Percentiles rank a stretch among this genome's conserved stretches.
phyloP scores from a whole-genome alignment of 2,888 invertebrate species.

The Leptinotarsa juncta region DNA sequence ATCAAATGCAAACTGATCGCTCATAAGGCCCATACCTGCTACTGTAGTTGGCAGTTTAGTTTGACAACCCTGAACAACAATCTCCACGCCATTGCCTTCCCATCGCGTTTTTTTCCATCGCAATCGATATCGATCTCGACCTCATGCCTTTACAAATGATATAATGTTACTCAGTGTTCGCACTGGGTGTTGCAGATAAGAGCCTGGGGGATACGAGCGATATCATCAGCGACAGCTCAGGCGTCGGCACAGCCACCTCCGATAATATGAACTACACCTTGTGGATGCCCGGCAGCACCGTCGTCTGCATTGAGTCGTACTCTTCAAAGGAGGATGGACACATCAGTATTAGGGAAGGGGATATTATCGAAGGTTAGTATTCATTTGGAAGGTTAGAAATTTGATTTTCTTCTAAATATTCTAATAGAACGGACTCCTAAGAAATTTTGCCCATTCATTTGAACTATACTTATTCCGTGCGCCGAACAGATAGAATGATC shows the following conservation, averaged over 20 bases:
- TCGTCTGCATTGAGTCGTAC: conserved; percentile 88
- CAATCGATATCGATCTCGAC: conserved; percentile 30
- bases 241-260: conserved; percentile 89
- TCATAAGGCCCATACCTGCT: too few species aligned
- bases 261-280: conserved; percentile 79
- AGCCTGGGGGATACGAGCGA: conserved; percentile 91
- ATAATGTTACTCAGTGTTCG: conserved; percentile 60
- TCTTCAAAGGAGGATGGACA: conserved; percentile 80
- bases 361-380: conserved; percentile 85
- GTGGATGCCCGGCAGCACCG: conserved; percentile 81
- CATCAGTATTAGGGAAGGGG: conserved; percentile 86
- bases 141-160: conserved; percentile 43
- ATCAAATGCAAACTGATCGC: too few species aligned
- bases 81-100: conserved; percentile 6
- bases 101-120: conserved; percentile 46
- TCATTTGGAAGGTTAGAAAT: neutral
- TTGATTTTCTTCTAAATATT: neutral
- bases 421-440: too few species aligned
- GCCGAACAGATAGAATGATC: too few species aligned
- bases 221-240: conserved; percentile 92
- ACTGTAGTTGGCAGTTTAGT: neutral
- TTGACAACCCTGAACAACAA: conserved; percentile 1
- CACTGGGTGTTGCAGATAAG: conserved; percentile 79
- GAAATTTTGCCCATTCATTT: too few species aligned
- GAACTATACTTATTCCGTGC: too few species aligned